Base-by-base conservation (phyloP, 2,888 invertebrate species). In the Drosophila percnosoma region DNA sequence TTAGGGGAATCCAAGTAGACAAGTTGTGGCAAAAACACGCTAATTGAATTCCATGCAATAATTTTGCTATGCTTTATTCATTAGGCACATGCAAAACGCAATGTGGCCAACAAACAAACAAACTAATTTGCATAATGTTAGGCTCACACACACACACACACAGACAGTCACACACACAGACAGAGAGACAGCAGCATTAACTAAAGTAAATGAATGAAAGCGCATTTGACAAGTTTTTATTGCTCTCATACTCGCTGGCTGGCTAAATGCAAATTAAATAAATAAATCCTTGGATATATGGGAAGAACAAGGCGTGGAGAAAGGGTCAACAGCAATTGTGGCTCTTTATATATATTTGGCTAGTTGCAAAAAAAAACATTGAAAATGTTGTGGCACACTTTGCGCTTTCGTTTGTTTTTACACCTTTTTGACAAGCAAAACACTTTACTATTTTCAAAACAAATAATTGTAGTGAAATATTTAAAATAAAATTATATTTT, bases 31-130 rank as follows among this genome's bases (percentile, higher is more conserved):
- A 67, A 75, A 82, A 78, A 82, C 75, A 74, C 65, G 80, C 78
- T 83, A 83, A 83, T 83, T 82, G 84, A 83, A 84, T 78, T 78
- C 68, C 80, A 69, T 75, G 75, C 83, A 83, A 82, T 82, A 82
- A 82, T 83, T 82, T 81, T 45, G 82, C 71, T 73, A 78, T 82
- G 78, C 84, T 84, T 83, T 84, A 84, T 83, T 83, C 82, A 82
- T 84, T 84, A 75, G 78, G 64, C 72, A 58, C 61, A 75, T 68
- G 66, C 63, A 72, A 78, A 78, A 71, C 77, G 70, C 74, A 77
- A 71, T 64, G 74, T 63, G 78, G 62, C 68, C 78, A 75, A 53
- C 69, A 74, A 78, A 72, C 57, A 40, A 83, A 70, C 70, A 73
- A 78, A 83, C 70, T 80, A 78, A 83, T 83, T 83, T 84, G 75